Percentiles rank a stretch among this genome's conserved stretches.
phyloP scores from a whole-genome alignment of 1,140 invertebrate genomes.

The Tribolium madens region DNA sequence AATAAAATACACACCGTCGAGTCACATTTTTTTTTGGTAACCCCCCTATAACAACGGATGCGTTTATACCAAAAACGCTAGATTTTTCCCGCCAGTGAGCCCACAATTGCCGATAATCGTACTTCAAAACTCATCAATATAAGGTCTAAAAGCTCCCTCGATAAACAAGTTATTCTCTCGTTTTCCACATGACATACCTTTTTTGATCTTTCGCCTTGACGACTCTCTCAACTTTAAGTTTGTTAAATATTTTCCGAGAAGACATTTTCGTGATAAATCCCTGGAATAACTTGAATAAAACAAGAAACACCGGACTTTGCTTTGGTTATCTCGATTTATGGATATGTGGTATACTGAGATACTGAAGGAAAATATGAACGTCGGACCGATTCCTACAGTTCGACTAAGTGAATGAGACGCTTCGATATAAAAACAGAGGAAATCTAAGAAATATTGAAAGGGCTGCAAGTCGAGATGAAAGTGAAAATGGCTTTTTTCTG shows the following conservation, averaged over 20 bases:
- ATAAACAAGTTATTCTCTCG: background rate
- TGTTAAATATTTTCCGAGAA: background rate
- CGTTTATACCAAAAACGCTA: background rate
- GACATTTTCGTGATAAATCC: background rate
- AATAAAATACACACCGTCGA: constrained; percentile 37
- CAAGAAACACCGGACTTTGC: background rate
- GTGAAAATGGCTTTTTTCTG: background rate
- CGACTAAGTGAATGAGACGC: background rate
- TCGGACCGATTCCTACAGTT: background rate
- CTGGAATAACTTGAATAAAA: background rate
- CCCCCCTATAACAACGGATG: background rate
- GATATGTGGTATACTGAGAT: background rate
- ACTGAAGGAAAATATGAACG: background rate
- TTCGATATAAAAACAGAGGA: background rate
- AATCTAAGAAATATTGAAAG: background rate
- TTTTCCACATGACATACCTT: background rate
- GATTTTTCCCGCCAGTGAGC: background rate
- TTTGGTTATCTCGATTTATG: background rate
- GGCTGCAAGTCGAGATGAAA: background rate
- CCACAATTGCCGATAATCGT: background rate
- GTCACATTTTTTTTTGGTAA: constrained; percentile 5
- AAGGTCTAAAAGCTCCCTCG: background rate
- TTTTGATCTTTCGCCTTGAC: background rate
- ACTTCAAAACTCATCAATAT: background rate
- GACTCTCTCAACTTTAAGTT: background rate